Evolutionary conservation across 1,140 invertebrate genomes (phyloP).

Genomic region (Drosophila hydei): DNA sequence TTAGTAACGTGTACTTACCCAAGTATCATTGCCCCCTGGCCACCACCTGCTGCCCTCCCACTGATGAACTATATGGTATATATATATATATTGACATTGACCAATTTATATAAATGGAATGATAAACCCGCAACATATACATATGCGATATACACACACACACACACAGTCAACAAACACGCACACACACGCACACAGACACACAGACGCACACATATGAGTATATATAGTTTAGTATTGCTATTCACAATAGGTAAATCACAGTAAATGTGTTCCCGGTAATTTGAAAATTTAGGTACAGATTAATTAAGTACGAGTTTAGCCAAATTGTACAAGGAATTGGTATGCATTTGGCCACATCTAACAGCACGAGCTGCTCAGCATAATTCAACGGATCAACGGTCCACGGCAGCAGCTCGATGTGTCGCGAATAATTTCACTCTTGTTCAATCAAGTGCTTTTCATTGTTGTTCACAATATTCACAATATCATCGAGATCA

Average conservation of each 20-base stretch:
- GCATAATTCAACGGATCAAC: background rate
- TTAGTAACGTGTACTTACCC: conserved; percentile 1
- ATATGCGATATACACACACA: conserved; percentile 12
- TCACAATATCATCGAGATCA: conserved; percentile 29
- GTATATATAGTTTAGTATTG: conserved; percentile 41
- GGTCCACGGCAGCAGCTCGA: conserved; percentile 7
- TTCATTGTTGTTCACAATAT: conserved; percentile 33
- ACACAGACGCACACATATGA: conserved; percentile 13
- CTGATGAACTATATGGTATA: conserved; percentile 28
- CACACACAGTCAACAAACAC: conserved; percentile 13
- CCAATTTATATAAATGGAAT: conserved; percentile 51
- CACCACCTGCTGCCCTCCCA: conserved; percentile 39
- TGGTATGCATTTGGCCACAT: conserved; percentile 33
- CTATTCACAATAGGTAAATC: conserved; percentile 40
- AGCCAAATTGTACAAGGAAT: conserved; percentile 38
- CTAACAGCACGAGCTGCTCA: background rate
- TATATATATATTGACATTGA: conserved; percentile 42
- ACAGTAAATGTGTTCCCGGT: conserved; percentile 39
- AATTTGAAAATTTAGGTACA: conserved; percentile 25
- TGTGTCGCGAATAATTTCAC: conserved; percentile 14
- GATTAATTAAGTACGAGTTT: conserved; percentile 11
- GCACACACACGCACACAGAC: conserved; percentile 18
- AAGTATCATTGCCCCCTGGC: conserved; percentile 21
- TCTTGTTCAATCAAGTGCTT: conserved; percentile 28
- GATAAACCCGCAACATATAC: conserved; percentile 37